phyloP scores from a whole-genome alignment of 2,888 invertebrate genomes.

The Linyphia triangularis region DNA sequence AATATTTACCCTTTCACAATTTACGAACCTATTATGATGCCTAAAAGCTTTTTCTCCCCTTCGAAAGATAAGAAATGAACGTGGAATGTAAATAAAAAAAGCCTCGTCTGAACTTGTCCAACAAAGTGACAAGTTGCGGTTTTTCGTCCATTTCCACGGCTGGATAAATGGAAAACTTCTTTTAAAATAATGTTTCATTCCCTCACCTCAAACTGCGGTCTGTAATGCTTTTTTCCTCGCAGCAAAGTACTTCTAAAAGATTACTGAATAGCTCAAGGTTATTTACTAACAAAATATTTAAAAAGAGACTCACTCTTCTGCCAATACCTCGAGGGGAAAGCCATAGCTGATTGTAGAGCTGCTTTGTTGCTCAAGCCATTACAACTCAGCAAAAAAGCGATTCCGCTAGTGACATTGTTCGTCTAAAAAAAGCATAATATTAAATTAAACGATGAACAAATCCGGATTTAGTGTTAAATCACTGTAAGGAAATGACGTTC shows the following conservation, averaged over 20 bases:
- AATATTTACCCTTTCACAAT: conserved; percentile 31
- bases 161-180: conserved; percentile 34
- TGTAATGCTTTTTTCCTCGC: background rate
- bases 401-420: background rate
- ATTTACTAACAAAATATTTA: background rate
- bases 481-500: background rate
- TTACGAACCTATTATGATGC: conserved; percentile 28
- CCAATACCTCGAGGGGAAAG: background rate
- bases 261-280: conserved; percentile 4
- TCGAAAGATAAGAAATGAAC: conserved; percentile 36
- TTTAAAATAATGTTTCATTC: conserved; percentile 31
- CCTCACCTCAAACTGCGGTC: conserved; percentile 32
- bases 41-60: conserved; percentile 25
- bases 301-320: background rate
- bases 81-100: conserved; percentile 25
- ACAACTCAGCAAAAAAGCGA: background rate
- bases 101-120: conserved; percentile 16
- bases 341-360: background rate
- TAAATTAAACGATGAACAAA: background rate
- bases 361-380: background rate
- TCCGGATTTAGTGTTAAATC: background rate
- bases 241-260: conserved; percentile 19
- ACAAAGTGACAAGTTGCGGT: conserved; percentile 34
- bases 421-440: background rate
- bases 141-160: conserved; percentile 26